phyloP scores from a whole-genome alignment of 2,888 invertebrate species.

The Melinaea menophilus region DNA sequence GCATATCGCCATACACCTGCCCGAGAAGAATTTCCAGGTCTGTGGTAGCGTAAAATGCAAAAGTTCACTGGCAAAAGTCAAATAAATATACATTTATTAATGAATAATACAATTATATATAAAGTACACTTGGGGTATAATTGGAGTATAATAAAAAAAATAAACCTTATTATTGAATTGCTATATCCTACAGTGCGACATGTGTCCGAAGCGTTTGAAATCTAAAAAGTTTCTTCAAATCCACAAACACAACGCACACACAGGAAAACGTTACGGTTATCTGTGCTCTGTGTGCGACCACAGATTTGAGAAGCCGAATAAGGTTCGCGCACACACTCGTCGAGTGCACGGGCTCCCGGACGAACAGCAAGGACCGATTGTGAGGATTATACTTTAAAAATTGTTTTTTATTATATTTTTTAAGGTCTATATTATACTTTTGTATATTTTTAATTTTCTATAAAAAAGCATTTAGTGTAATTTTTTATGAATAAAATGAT shows the following conservation, averaged over 20 bases:
- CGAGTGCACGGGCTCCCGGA: constrained; percentile 62
- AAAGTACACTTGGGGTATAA: no score
- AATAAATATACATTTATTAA: no score
- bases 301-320: constrained; percentile 70
- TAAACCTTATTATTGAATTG: no score
- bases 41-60: background rate
- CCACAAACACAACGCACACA: constrained; percentile 70
- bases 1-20: constrained; percentile 66
- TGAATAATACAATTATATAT: no score
- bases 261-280: constrained; percentile 63
- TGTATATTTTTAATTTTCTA: no score
- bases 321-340: constrained; percentile 62
- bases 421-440: no score
- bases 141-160: no score
- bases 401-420: background rate
- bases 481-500: no score
- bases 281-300: constrained; percentile 63
- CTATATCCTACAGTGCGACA: constrained; percentile 53
- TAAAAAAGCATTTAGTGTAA: no score
- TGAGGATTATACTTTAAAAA: constrained; percentile 51
- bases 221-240: constrained; percentile 70
- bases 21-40: constrained; percentile 68
- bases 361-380: constrained; percentile 56
- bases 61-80: no score
- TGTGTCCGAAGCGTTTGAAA: constrained; percentile 66